A percentile compares a stretch with the other conserved stretches of the same genome.
These are phyloP conservation scores for cat (Felis catus) DNA, from an alignment of 2,113 vertebrate species.

Conservation along the genomic window F.catus_Fca126_mat1.0 CM031419.1:69997001-69997500, in stretches of 20 bases:
- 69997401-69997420: not conserved
- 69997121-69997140: not conserved
- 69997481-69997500: not conserved
- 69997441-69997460: not conserved
- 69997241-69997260: too few species aligned
- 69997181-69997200: not conserved
- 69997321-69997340: not conserved
- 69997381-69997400: not conserved
- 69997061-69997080: not conserved
- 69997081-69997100: not conserved
- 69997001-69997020: not conserved
- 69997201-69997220: not conserved
- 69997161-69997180: not conserved
- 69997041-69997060: not conserved
- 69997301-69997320: not conserved
- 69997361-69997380: not conserved
- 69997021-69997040: not conserved
- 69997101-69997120: not conserved
- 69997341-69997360: not conserved
- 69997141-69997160: not conserved
- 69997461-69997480: not conserved
- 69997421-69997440: not conserved
- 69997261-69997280: too few species aligned
- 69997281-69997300: not conserved
- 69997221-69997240: not conserved